Percentiles rank a stretch among this genome's conserved stretches.
Evolutionary conservation across 2,113 vertebrate genomes (phyloP).

Genomic region (Butorides virescens): DNA sequence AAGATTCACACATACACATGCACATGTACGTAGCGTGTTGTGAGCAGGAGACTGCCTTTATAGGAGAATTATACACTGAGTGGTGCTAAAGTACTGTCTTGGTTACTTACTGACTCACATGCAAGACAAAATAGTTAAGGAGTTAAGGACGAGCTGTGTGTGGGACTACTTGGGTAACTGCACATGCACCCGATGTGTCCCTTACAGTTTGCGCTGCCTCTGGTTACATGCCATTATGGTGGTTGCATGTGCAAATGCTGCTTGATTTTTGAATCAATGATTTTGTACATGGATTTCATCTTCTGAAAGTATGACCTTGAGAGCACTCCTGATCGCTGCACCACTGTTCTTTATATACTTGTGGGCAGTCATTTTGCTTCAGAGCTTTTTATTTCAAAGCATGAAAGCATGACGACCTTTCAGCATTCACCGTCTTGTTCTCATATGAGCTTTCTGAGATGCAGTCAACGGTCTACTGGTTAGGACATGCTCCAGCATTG

Average conservation of each 20-base stretch:
- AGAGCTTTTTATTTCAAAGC: slow-evolving; percentile 55
- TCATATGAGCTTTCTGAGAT: slow-evolving; percentile 37
- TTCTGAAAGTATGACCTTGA: neutral
- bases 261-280: neutral
- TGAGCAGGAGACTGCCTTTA: neutral
- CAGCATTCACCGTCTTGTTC: slow-evolving; percentile 25
- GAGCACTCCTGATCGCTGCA: neutral
- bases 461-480: slow-evolving; percentile 12
- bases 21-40: fast-evolving
- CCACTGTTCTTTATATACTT: slow-evolving; percentile 1
- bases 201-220: neutral
- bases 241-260: neutral
- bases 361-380: slow-evolving; percentile 14
- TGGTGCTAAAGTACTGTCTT: neutral
- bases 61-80: neutral
- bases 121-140: neutral
- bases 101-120: neutral
- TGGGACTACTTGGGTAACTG: neutral
- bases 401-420: slow-evolving; percentile 67
- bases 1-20: neutral
- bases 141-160: neutral
- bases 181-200: neutral
- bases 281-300: neutral
- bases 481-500: slow-evolving; percentile 62
- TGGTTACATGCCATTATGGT: neutral